These are phyloP conservation scores for Pyrgus malvae DNA, from an alignment of 2,888 invertebrate genomes.

Conservation along the genomic window DNA sequence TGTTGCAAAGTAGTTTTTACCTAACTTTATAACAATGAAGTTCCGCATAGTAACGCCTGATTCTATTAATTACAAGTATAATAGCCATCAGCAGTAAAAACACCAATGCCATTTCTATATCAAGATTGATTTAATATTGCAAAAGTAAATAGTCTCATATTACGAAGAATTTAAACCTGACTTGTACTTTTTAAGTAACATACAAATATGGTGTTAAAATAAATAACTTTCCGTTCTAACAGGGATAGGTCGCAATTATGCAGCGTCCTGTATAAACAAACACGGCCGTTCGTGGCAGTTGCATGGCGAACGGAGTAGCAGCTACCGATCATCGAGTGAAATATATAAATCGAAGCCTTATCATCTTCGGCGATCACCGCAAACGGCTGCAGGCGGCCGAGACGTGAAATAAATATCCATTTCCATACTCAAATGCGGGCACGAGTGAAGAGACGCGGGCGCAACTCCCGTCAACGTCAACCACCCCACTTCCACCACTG, in stretches of 20 bases:
- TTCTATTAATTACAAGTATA: too few relatives aligned
- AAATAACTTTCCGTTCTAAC: constrained; percentile 9
- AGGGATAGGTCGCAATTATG: constrained; percentile 21
- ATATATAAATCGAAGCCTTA: constrained; percentile 79
- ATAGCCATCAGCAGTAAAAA: too few relatives aligned
- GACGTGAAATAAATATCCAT: constrained; percentile 77
- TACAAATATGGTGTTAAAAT: constrained; percentile 7
- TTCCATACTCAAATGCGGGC: constrained; percentile 73
- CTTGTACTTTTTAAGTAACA: not conserved
- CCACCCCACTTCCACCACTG: constrained; percentile 35
- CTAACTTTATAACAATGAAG: too few relatives aligned
- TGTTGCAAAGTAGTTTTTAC: too few relatives aligned
- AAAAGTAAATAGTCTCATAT: too few relatives aligned
- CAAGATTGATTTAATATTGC: too few relatives aligned
- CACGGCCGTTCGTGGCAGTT: constrained; percentile 56
- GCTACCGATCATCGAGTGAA: constrained; percentile 76
- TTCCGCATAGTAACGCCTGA: too few relatives aligned
- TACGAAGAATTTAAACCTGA: too few relatives aligned
- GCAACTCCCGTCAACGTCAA: constrained; percentile 44
- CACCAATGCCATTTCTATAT: too few relatives aligned
- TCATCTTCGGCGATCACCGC: constrained; percentile 75
- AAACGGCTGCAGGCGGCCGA: constrained; percentile 57
- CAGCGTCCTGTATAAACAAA: constrained; percentile 54
- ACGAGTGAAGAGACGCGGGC: constrained; percentile 46
- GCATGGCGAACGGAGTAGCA: constrained; percentile 64